A percentile compares a stretch with the other conserved stretches of the same genome.
Conservation (phyloP, 2,797 vertebrate species). For the Eleutherodactylus coqui region DNA sequence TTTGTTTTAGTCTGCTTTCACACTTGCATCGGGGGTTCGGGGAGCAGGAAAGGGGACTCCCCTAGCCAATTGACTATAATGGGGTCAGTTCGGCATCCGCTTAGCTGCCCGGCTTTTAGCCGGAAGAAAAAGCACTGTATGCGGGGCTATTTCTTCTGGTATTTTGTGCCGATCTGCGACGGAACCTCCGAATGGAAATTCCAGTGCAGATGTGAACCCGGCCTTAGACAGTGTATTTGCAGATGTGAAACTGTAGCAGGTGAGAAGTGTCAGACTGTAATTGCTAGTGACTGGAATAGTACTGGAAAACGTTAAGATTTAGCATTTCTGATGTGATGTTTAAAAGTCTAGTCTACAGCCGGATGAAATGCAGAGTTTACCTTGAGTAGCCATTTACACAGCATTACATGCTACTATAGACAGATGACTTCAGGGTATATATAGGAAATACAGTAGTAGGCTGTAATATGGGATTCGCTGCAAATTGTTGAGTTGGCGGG, state of each 20-base stretch:
- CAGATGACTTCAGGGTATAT: neutral
- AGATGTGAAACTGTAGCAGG: neutral
- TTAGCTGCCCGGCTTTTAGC: too few species aligned
- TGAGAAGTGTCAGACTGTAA: neutral
- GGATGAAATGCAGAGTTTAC: neutral
- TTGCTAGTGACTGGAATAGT: neutral
- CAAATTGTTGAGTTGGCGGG: slow-evolving; percentile 43
- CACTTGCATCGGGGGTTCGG: too few species aligned
- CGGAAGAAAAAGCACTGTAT: too few species aligned
- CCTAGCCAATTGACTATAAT: too few species aligned
- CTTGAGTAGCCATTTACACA: neutral
- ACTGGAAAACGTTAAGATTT: neutral
- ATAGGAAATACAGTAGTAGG: neutral
- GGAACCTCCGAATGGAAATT: too few species aligned
- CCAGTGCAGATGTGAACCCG: too few species aligned
- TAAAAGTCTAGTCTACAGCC: neutral
- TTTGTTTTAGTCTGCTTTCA: too few species aligned
- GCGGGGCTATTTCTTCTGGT: too few species aligned
- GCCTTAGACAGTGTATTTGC: neutral
- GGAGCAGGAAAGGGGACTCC: too few species aligned
- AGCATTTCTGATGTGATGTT: neutral
- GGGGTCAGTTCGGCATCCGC: too few species aligned
- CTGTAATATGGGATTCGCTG: slow-evolving; percentile 9
- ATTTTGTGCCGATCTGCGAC: too few species aligned
- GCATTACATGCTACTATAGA: neutral